A percentile compares a stretch with the other conserved stretches of the same genome.
phyloP scores from a whole-genome alignment of 2,113 vertebrate genomes.

The Passer montanus region DNA sequence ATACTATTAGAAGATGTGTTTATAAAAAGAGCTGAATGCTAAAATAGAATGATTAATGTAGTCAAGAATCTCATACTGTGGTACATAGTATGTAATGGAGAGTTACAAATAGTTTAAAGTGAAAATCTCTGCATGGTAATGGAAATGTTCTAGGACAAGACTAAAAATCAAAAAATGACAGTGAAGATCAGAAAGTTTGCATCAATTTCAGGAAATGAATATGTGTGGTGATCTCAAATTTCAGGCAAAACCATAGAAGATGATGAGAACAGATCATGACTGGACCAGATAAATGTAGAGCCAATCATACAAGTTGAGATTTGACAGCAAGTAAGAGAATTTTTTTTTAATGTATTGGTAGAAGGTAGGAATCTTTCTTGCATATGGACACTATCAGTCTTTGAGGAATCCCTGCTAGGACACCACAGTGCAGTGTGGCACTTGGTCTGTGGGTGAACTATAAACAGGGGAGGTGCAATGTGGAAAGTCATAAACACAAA shows the following conservation, averaged over 20 bases:
- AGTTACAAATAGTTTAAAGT: not conserved
- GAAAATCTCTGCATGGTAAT: not conserved
- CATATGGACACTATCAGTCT: not conserved
- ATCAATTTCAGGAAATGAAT: not conserved
- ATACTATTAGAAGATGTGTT: not conserved
- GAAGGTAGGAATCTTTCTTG: not conserved
- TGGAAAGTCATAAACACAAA: not conserved
- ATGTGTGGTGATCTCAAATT: not conserved
- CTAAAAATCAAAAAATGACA: not conserved
- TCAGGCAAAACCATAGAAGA: not conserved
- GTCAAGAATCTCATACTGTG: not conserved
- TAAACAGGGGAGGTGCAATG: not conserved
- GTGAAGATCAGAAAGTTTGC: not conserved
- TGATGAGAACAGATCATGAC: not conserved
- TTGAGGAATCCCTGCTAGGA: not conserved
- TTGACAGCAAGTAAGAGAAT: not conserved
- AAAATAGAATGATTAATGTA: not conserved
- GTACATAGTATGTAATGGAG: not conserved
- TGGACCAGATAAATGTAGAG: not conserved
- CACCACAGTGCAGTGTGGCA: not conserved
- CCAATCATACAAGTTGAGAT: not conserved
- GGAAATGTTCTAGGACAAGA: not conserved
- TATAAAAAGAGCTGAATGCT: not conserved
- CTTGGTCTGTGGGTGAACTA: fast-evolving
- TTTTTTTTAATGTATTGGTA: not conserved